A percentile compares a stretch with the other conserved stretches of the same genome.
These are phyloP conservation scores for Calameuta idolon DNA, from an alignment of 2,888 invertebrate species.

Conservation along the genomic window DNA sequence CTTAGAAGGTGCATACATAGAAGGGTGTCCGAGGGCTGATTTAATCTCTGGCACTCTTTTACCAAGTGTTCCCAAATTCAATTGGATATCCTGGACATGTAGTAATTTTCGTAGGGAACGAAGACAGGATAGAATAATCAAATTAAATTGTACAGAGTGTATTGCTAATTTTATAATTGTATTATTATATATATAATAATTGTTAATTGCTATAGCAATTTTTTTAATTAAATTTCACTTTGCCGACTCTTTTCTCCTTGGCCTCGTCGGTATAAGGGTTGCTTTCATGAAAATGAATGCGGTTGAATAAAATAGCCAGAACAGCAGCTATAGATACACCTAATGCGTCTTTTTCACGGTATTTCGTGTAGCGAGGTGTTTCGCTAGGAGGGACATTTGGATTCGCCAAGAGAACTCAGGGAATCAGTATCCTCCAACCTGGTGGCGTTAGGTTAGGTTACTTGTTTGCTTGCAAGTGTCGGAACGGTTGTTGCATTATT, in stretches of 20 bases:
- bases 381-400: not conserved
- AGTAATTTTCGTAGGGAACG: not conserved
- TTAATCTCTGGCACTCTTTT: not conserved
- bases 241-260: not conserved
- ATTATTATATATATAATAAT: not conserved
- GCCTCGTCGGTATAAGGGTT: not conserved
- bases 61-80: not conserved
- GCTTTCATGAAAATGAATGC: not conserved
- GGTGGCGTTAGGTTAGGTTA: slow-evolving; percentile 52
- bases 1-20: not conserved
- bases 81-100: not conserved
- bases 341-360: not conserved
- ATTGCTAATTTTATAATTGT: not conserved
- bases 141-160: not conserved
- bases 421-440: slow-evolving; percentile 12
- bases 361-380: not conserved
- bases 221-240: not conserved
- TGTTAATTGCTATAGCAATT: not conserved
- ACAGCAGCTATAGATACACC: not conserved
- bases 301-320: not conserved
- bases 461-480: slow-evolving; percentile 51
- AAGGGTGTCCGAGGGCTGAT: not conserved
- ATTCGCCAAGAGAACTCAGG: not conserved
- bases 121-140: not conserved
- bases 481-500: slow-evolving; percentile 57